These are phyloP conservation scores for Colinus virginianus DNA, from an alignment of 2,113 vertebrate genomes.

Conservation along the genomic window DNA sequence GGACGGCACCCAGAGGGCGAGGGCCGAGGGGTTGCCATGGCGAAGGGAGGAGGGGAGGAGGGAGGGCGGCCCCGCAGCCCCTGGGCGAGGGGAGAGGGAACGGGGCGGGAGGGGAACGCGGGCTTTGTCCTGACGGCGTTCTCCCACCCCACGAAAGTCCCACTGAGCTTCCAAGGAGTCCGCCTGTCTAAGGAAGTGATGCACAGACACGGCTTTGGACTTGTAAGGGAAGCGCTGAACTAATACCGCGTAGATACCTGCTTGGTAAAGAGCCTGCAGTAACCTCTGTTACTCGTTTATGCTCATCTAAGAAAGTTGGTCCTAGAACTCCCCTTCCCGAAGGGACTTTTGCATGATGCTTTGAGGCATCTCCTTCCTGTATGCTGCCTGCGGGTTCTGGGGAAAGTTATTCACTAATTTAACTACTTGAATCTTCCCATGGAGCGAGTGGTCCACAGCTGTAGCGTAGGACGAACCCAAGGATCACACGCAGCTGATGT, in stretches of 20 bases:
- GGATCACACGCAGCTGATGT: neutral
- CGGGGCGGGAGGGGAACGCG: too few species aligned
- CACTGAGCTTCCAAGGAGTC: rapidly evolving
- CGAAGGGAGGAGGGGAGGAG: neutral
- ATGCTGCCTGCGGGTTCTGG: neutral
- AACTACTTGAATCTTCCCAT: neutral
- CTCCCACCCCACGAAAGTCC: rapidly evolving
- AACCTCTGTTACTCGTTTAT: neutral
- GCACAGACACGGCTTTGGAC: neutral
- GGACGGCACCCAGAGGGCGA: too few species aligned
- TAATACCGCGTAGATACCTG: neutral
- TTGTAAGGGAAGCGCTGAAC: neutral
- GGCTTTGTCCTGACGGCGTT: neutral
- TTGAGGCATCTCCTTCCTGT: neutral
- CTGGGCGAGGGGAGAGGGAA: neutral
- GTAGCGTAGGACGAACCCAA: neutral
- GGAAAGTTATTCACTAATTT: neutral
- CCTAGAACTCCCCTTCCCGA: neutral
- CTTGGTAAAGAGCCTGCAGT: neutral
- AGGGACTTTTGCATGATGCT: neutral
- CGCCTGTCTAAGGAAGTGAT: neutral
- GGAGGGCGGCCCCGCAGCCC: too few species aligned
- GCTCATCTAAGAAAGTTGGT: neutral
- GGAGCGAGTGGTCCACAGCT: neutral
- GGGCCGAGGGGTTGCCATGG: neutral